phyloP scores from a whole-genome alignment of 23 tunicate species.

The Ascidia mentula region DNA sequence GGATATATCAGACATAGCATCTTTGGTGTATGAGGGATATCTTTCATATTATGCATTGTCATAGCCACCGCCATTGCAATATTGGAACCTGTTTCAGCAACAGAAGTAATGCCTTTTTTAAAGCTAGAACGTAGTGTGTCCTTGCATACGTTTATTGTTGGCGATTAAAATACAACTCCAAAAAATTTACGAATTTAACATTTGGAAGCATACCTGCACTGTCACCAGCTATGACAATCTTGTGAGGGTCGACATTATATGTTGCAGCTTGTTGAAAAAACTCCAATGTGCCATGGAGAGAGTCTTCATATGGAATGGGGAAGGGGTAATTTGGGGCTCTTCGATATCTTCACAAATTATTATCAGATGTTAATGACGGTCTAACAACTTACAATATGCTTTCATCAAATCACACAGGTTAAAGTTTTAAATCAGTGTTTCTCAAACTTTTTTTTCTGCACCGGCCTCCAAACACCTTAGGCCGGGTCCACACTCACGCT shows the following conservation, averaged over 20 bases:
- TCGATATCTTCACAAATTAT: slow-evolving; percentile 44
- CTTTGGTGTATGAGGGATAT: slow-evolving; percentile 20
- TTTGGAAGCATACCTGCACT: slow-evolving; percentile 98
- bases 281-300: slow-evolving; percentile 48
- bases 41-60: slow-evolving; percentile 22
- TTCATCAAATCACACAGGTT: too few species aligned
- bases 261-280: slow-evolving; percentile 42
- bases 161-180: too few species aligned
- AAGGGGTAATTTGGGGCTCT: slow-evolving; percentile 71
- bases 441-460: too few species aligned
- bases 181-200: too few species aligned
- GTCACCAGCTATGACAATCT: slow-evolving; percentile 49
- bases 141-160: too few species aligned
- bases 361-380: too few species aligned
- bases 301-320: slow-evolving; percentile 72
- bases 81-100: slow-evolving; percentile 42
- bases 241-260: slow-evolving; percentile 52
- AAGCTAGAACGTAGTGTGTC: too few species aligned
- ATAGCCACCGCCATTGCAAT: slow-evolving; percentile 56
- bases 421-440: too few species aligned
- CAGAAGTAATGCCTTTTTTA: background rate
- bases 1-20: slow-evolving; percentile 70
- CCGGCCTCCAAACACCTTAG: too few species aligned
- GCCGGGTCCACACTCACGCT: too few species aligned
- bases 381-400: too few species aligned